Conservation (phyloP, 2,797 vertebrate species). For the Gallinago stenura region DNA sequence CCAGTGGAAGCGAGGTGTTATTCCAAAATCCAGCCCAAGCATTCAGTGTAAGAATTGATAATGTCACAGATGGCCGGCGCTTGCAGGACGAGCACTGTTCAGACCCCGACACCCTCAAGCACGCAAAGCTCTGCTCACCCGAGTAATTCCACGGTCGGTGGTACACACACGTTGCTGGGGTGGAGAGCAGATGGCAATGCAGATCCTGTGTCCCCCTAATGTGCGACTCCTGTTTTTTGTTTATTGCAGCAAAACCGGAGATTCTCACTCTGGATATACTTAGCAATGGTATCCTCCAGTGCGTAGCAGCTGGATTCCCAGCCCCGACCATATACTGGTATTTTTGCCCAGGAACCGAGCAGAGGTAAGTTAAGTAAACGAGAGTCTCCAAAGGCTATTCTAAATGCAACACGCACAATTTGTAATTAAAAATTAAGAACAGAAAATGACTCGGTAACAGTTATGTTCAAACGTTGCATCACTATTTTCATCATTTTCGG, state of each 20-base stretch:
- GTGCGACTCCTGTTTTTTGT: neutral
- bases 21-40: neutral
- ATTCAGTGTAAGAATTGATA: neutral
- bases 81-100: neutral
- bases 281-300: conserved; percentile 89
- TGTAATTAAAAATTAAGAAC: neutral
- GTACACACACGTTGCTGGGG: neutral
- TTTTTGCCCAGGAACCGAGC: conserved; percentile 90
- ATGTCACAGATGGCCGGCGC: neutral
- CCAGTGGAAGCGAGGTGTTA: neutral
- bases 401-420: neutral
- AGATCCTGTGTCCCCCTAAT: neutral
- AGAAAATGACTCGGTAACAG: neutral
- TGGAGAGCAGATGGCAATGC: neutral
- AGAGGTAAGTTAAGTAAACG: conserved; percentile 83
- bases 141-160: neutral
- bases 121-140: neutral
- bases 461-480: neutral
- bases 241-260: conserved; percentile 90
- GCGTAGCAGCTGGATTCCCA: conserved; percentile 92
- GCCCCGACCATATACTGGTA: conserved; percentile 94
- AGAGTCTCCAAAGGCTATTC: neutral
- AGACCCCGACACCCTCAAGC: neutral
- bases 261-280: conserved; percentile 89
- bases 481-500: neutral